phyloP scores from a whole-genome alignment of 2,113 vertebrate genomes.

The Heliornis fulica region DNA sequence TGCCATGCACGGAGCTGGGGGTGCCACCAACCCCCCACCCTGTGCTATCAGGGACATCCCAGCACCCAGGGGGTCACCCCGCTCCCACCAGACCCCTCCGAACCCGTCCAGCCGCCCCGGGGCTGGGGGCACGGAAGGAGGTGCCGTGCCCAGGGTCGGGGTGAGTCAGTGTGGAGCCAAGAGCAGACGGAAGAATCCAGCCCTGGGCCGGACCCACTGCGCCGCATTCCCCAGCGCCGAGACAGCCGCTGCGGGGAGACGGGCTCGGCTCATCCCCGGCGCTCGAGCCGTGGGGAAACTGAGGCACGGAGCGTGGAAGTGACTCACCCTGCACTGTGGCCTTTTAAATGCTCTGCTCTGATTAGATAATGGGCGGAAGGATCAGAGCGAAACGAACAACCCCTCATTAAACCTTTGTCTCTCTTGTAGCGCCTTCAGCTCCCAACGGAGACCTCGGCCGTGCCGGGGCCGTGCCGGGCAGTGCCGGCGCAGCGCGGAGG shows the following conservation, averaged over 20 bases:
- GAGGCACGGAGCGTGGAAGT: conserved; percentile 30
- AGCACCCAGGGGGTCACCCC: not conserved
- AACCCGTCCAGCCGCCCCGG: too few species aligned
- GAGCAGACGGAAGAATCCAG: not conserved
- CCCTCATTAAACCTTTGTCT: not conserved
- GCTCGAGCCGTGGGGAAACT: not conserved
- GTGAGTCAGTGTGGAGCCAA: not conserved
- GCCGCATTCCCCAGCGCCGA: conserved; percentile 21
- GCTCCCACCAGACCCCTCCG: not conserved
- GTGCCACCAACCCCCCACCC: not conserved
- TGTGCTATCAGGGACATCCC: not conserved
- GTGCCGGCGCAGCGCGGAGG: not conserved
- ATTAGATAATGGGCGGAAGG: conserved; percentile 48
- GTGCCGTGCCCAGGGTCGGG: not conserved
- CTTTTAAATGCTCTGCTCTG: conserved; percentile 13
- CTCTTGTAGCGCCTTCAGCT: not conserved
- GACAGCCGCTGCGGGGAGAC: not conserved
- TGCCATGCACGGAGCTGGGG: fast-evolving
- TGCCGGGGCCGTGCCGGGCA: not conserved
- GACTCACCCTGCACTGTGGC: conserved; percentile 8
- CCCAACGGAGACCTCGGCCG: not conserved
- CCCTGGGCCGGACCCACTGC: conserved; percentile 5
- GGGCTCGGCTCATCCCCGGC: not conserved
- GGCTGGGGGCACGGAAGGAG: not conserved
- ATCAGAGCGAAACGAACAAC: not conserved